A percentile compares a stretch with the other conserved stretches of the same genome.
Evolutionary conservation across 2,113 vertebrate genomes (phyloP).

Genomic region (Willisornis vidua): DNA sequence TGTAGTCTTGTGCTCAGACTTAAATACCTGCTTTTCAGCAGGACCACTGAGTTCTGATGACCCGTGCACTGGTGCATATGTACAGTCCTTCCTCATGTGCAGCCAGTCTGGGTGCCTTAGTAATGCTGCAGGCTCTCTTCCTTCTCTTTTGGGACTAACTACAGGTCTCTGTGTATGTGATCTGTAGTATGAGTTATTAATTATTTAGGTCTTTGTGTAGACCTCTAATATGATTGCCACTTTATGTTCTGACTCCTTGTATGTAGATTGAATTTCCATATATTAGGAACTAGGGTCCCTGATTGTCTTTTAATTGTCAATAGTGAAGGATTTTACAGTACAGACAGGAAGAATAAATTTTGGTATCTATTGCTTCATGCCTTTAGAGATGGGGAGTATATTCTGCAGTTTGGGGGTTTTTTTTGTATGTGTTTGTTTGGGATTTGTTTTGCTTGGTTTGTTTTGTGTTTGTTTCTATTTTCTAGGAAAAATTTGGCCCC

Average conservation of each 20-base stretch:
- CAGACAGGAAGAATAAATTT: neutral
- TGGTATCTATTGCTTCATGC: neutral
- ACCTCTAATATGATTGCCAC: neutral
- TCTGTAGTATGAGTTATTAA: neutral
- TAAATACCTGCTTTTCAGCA: neutral
- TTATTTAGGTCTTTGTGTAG: neutral
- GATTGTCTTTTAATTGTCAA: neutral
- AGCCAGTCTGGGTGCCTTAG: neutral
- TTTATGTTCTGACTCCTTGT: neutral
- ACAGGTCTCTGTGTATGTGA: neutral
- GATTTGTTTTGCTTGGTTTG: neutral
- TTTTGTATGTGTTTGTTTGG: neutral
- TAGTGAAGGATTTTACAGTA: neutral
- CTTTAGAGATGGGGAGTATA: neutral
- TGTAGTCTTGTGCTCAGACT: neutral
- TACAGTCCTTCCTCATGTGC: neutral
- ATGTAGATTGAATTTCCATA: neutral
- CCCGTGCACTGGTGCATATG: fast-evolving
- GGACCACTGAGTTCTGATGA: fast-evolving
- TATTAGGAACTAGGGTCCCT: neutral
- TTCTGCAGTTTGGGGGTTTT: neutral
- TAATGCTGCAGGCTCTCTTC: neutral
- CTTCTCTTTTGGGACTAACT: neutral
- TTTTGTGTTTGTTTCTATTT: too few relatives aligned
- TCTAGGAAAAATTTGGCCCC: neutral